phyloP scores from a whole-genome alignment of 35 echinoderm and acorn worm genomes.

The Chiridota heheva region DNA sequence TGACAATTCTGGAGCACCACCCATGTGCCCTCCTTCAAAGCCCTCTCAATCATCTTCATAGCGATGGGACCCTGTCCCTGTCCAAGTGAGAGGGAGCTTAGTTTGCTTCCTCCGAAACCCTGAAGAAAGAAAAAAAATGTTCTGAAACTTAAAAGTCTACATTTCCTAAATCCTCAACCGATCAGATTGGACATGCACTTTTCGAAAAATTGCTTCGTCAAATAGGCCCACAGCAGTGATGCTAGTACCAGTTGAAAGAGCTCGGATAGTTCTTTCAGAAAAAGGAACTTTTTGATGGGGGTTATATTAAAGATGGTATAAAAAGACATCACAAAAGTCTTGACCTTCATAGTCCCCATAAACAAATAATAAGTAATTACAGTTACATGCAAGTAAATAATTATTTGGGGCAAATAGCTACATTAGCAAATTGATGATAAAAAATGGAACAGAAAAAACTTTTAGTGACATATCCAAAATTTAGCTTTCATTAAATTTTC shows the following conservation, averaged over 20 bases:
- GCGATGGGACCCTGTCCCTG: conserved; percentile 96
- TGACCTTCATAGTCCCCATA: background rate
- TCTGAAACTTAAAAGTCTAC: background rate
- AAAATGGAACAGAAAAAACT: too few relatives aligned
- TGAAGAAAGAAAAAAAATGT: conserved; percentile 29
- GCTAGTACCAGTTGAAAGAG: background rate
- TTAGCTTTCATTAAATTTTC: too few relatives aligned
- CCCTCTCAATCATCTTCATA: conserved; percentile 92
- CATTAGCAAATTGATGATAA: too few relatives aligned
- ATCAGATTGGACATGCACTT: too few relatives aligned
- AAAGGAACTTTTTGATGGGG: too few relatives aligned
- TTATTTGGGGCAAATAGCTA: too few relatives aligned
- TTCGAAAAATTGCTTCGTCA: background rate
- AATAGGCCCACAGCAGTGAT: too few relatives aligned
- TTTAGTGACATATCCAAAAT: too few relatives aligned
- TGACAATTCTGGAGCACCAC: conserved; percentile 98
- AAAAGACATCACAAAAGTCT: background rate
- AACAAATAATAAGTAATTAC: too few relatives aligned
- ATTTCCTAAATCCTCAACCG: background rate
- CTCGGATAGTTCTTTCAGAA: too few relatives aligned
- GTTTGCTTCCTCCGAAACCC: conserved; percentile 97
- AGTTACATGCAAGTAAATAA: too few relatives aligned
- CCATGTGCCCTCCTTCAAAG: conserved; percentile 95
- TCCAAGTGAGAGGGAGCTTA: conserved; percentile 86
- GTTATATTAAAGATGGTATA: background rate